A percentile compares a stretch with the other conserved stretches of the same genome.
Evolutionary conservation across 1,140 invertebrate species (phyloP).

Genomic region (Colletes latitarsis): DNA sequence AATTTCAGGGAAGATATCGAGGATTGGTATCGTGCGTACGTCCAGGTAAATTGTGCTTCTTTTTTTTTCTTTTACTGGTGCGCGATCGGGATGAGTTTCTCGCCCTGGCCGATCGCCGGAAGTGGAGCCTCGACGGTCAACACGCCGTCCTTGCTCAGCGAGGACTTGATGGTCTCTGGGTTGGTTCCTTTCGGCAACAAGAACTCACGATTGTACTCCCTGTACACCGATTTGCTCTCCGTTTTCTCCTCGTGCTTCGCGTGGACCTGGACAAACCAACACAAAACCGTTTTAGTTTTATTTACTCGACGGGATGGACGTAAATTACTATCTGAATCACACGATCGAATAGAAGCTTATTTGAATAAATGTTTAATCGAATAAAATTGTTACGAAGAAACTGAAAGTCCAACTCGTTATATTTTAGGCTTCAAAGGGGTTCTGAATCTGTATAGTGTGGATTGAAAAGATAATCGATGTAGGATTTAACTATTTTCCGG

Average conservation of each 20-base stretch:
- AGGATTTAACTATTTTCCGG: background rate
- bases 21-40: conserved; percentile 11
- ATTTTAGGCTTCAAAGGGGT: no score
- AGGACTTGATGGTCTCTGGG: conserved; percentile 94
- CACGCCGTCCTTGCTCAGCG: conserved; percentile 95
- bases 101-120: conserved; percentile 87
- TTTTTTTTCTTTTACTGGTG: conserved; percentile 83
- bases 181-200: conserved; percentile 95
- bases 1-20: background rate
- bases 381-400: no score
- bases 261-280: conserved; percentile 88
- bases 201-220: conserved; percentile 98
- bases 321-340: no score
- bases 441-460: no score
- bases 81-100: conserved; percentile 90
- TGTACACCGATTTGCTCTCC: conserved; percentile 95
- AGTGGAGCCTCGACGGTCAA: conserved; percentile 96
- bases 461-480: no score
- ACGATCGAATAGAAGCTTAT: no score
- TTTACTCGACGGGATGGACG: background rate
- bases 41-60: background rate
- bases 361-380: no score
- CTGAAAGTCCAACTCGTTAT: no score
- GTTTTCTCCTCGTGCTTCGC: conserved; percentile 98
- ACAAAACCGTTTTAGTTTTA: background rate